Evolutionary conservation across 2,797 vertebrate species (phyloP).

Genomic region (Hylomyscus alleni): DNA sequence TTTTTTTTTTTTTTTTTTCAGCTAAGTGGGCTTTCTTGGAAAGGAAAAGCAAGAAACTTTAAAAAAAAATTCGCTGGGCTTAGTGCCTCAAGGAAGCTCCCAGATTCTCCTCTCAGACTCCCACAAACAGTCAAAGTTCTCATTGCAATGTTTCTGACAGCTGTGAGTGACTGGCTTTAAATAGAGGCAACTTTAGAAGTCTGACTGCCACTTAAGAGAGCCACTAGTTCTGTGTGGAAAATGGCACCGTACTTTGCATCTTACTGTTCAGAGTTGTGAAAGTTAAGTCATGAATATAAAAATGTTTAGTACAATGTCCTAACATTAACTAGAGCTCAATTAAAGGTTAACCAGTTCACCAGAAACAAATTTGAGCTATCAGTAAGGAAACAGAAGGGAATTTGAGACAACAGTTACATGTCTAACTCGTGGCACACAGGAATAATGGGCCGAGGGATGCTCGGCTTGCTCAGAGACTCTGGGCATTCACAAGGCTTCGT

Average conservation of each 20-base stretch:
- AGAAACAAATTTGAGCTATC: conserved; percentile 7
- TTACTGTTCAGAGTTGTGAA: conserved; percentile 9
- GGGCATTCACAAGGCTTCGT: background rate
- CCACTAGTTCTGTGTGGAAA: conserved; percentile 45
- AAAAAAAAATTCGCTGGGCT: background rate
- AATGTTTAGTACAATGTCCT: background rate
- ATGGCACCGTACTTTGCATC: background rate
- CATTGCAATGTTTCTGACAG: conserved; percentile 29
- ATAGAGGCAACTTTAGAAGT: background rate
- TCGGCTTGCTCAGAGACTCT: background rate
- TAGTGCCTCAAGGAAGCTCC: background rate
- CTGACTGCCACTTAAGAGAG: background rate
- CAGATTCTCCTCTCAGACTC: conserved; percentile 8
- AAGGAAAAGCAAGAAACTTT: conserved; percentile 30
- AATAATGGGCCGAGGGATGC: background rate
- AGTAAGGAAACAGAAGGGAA: background rate
- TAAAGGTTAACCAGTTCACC: background rate
- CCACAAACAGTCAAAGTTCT: conserved; percentile 6
- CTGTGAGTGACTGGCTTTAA: background rate
- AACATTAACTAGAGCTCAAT: background rate
- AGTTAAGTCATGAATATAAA: background rate
- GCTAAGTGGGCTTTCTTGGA: conserved; percentile 41
- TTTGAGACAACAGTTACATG: background rate
- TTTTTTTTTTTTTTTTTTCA: background rate
- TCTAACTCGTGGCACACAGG: background rate